Evolutionary conservation across 2,888 invertebrate genomes (phyloP), one percentile per base, ranked within the genome.

Genomic region (Mycalesis mineus): DNA sequence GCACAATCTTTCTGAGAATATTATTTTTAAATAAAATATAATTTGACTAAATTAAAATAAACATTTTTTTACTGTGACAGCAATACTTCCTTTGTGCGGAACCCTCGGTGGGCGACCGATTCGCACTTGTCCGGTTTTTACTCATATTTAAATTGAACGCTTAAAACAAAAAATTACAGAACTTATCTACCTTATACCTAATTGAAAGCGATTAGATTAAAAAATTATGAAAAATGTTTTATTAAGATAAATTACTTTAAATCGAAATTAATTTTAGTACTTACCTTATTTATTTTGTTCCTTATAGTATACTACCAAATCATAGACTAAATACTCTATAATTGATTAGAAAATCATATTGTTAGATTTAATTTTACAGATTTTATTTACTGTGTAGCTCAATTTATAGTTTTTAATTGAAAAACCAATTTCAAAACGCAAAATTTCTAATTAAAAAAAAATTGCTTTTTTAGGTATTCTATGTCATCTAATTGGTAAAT

Each of bases 351-450:
- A 41, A 41, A 41, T 8, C 40, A 41, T 29, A 29, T 51, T 41
- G n/a, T 41, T 41, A 51, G n/a, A 14, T 51, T 40, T 51, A 40
- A 15, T 13, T 51, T 51, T 51, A 41, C 51, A 41, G 7, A 51
- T 51, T 51, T 52, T 52, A 52, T 52, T 52, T 52, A 31, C 42
- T 52, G 33, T 41, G 42, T 52, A 52, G 41, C 37, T 49, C 49
- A 52, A 52, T 42, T 52, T n/a, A 13, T 36, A 31, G 17, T 13
- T 14, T 14, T 6, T 15, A 29, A 31, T 29, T 7, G n/a, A n/a
- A n/a, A n/a, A n/a, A n/a, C n/a, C n/a, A 29, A n/a, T 51, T 51
- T 9, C 4, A 42, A 33, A 42, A 33, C 6, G 15, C 33, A 33
- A 33, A n/a, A 9, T 40, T 22, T 42, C 15, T 42, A 17, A 7